phyloP scores from a whole-genome alignment of 2,113 vertebrate species.

The Dendropsophus ebraccatus region DNA sequence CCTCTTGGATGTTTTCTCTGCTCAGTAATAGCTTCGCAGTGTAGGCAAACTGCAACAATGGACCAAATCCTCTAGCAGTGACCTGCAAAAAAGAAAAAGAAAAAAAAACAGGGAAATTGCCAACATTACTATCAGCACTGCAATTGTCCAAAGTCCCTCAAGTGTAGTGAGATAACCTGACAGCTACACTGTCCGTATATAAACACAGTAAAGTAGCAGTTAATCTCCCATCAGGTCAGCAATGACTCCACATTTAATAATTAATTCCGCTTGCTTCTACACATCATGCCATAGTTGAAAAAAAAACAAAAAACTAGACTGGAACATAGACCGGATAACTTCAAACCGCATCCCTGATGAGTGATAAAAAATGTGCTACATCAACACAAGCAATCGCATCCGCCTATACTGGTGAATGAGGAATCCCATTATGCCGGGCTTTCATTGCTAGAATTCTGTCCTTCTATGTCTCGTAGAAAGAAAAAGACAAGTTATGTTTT shows the following conservation, averaged over 20 bases:
- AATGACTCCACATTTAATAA: constrained; percentile 62
- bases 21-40: constrained; percentile 98
- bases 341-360: constrained; percentile 7
- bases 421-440: neutral
- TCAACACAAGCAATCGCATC: constrained; percentile 1
- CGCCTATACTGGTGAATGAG: neutral
- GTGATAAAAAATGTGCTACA: constrained; percentile 16
- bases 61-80: constrained; percentile 96
- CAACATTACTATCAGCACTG: constrained; percentile 79
- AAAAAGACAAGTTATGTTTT: neutral
- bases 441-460: neutral
- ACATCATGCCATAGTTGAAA: constrained; percentile 48
- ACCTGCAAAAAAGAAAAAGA: constrained; percentile 84
- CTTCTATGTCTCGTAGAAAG: neutral
- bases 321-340: constrained; percentile 63
- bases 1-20: constrained; percentile 98
- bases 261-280: constrained; percentile 56
- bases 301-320: constrained; percentile 52
- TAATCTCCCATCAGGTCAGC: constrained; percentile 73
- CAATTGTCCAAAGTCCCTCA: constrained; percentile 73
- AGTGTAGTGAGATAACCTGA: constrained; percentile 75
- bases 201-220: constrained; percentile 73
- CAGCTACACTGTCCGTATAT: constrained; percentile 73
- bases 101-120: constrained; percentile 77
- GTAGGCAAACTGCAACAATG: constrained; percentile 98